A percentile compares a stretch with the other conserved stretches of the same genome.
These are phyloP conservation scores for Neodiprion virginianus DNA, from an alignment of 1,140 invertebrate genomes.

Conservation along the genomic window DNA sequence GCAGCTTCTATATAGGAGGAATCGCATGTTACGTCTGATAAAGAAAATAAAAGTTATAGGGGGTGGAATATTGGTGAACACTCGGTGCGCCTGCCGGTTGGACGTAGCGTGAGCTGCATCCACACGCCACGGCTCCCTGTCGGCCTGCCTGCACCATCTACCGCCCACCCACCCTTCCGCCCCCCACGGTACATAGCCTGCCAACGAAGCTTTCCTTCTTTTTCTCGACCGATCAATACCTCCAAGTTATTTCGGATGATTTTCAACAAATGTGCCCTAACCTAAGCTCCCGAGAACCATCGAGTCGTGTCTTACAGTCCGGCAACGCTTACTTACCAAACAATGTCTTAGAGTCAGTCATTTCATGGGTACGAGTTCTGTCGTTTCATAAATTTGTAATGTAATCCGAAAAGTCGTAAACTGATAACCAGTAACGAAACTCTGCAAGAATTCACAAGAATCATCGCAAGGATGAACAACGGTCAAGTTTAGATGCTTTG, in stretches of 20 bases:
- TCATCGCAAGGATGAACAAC: too few species aligned
- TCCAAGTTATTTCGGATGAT: slow-evolving; percentile 52
- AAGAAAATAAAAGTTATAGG: slow-evolving; percentile 49
- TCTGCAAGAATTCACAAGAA: too few species aligned
- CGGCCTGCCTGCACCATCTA: slow-evolving; percentile 26
- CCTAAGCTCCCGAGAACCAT: too few species aligned
- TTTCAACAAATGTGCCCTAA: slow-evolving; percentile 9
- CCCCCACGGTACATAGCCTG: slow-evolving; percentile 28
- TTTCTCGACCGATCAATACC: slow-evolving; percentile 38
- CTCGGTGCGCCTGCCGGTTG: slow-evolving; percentile 32
- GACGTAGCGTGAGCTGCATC: slow-evolving; percentile 38
- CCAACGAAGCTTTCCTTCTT: slow-evolving; percentile 31
- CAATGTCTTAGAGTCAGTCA: too few species aligned
- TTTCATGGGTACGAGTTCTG: too few species aligned
- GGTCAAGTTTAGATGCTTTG: too few species aligned
- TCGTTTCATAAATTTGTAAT: too few species aligned
- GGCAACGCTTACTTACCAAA: too few species aligned
- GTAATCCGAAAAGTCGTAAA: too few species aligned
- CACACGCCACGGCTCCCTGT: slow-evolving; percentile 28
- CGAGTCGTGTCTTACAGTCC: too few species aligned
- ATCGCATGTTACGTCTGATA: slow-evolving; percentile 53
- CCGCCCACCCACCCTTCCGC: slow-evolving; percentile 5
- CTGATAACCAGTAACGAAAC: too few species aligned
- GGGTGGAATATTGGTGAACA: slow-evolving; percentile 33
- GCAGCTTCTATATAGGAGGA: slow-evolving; percentile 28